Conservation (phyloP, 2,113 vertebrate species). For the Periophthalmus modestus region DNA sequence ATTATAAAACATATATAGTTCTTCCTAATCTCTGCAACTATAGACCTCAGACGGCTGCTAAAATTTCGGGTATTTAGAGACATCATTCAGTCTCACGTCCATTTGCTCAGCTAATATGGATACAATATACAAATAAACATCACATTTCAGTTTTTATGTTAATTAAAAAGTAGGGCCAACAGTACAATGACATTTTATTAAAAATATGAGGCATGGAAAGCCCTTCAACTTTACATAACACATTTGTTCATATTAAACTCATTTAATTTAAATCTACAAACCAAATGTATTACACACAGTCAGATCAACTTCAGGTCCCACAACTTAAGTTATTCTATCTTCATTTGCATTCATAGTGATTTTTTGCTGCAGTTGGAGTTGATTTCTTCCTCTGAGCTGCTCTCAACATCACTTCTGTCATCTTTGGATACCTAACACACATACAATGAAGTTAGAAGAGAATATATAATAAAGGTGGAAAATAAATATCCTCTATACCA, state of each 20-base stretch:
- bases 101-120: no score
- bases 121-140: no score
- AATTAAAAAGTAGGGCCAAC: no score
- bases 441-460: not conserved
- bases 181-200: no score
- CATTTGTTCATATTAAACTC: not conserved
- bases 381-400: constrained; percentile 87
- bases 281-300: not conserved
- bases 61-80: no score
- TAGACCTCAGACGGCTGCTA: no score
- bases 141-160: no score
- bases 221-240: not conserved
- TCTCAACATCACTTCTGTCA: constrained; percentile 88
- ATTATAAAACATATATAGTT: no score
- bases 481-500: constrained; percentile 1
- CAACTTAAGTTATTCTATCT: not conserved
- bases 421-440: constrained; percentile 85
- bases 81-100: no score
- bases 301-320: not conserved
- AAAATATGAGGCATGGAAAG: no score
- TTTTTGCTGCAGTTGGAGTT: constrained; percentile 73
- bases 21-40: no score
- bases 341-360: constrained; percentile 19
- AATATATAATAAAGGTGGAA: not conserved
- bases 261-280: not conserved